A percentile compares a stretch with the other conserved stretches of the same genome.
phyloP scores from a whole-genome alignment of 2,888 invertebrate genomes.

The Leptothorax acervorum region DNA sequence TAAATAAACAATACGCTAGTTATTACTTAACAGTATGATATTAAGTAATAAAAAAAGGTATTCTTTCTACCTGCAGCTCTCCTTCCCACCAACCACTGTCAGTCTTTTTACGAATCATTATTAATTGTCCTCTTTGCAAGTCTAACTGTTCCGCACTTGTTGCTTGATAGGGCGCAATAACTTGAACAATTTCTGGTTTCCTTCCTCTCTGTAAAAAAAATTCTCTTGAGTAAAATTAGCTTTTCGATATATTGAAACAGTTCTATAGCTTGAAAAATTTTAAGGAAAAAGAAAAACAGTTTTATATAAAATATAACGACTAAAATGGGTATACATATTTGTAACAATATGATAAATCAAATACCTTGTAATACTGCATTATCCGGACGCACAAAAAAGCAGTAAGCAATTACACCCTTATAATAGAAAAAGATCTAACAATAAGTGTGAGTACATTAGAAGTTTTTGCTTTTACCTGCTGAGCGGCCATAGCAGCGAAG shows the following conservation, averaged over 20 bases:
- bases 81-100: slow-evolving; percentile 99
- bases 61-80: slow-evolving; percentile 92
- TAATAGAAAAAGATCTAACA: slow-evolving; percentile 37
- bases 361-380: slow-evolving; percentile 81
- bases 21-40: background rate
- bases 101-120: slow-evolving; percentile 98
- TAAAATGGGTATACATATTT: slow-evolving; percentile 4
- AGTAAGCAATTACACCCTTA: slow-evolving; percentile 56
- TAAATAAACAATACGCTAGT: slow-evolving; percentile 69
- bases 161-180: slow-evolving; percentile 96
- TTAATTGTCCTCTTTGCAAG: slow-evolving; percentile 95
- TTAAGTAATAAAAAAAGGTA: slow-evolving; percentile 12
- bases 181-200: slow-evolving; percentile 97
- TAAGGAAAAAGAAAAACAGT: background rate
- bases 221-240: background rate
- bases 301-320: background rate
- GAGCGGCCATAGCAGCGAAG: slow-evolving; percentile 85
- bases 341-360: slow-evolving; percentile 57
- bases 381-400: slow-evolving; percentile 67
- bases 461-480: slow-evolving; percentile 80
- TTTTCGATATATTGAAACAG: slow-evolving; percentile 7
- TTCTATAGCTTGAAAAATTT: slow-evolving; percentile 13
- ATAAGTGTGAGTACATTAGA: background rate
- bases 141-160: slow-evolving; percentile 97
- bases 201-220: slow-evolving; percentile 87